These are phyloP conservation scores for Patella depressa DNA, from an alignment of 2,888 invertebrate species.

Conservation along the genomic window DNA sequence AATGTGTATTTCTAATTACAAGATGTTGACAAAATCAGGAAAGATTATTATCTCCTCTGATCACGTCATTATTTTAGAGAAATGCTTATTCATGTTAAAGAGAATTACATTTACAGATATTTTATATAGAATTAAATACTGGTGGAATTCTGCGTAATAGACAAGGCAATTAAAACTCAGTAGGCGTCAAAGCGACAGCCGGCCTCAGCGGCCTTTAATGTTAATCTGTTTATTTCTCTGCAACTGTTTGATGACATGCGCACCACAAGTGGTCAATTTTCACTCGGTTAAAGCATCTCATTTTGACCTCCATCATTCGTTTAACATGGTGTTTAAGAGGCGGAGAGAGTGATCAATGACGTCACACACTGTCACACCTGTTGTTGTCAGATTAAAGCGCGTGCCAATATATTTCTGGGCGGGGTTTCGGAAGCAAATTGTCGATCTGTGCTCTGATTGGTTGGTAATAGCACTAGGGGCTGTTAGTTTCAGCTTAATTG, in stretches of 20 bases:
- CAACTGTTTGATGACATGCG: conserved; percentile 2
- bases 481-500: not conserved
- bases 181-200: conserved; percentile 2
- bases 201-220: not conserved
- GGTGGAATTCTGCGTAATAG: no score
- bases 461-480: not conserved
- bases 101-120: no score
- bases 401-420: not conserved
- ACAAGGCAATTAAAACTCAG: not conserved
- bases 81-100: no score
- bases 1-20: no score
- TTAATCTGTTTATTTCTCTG: not conserved
- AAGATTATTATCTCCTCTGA: no score
- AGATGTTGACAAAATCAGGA: no score
- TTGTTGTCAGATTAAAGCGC: conserved; percentile 24
- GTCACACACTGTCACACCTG: conserved; percentile 22
- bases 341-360: not conserved
- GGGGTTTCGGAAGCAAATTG: not conserved
- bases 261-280: conserved; percentile 9
- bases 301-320: not conserved
- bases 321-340: not conserved
- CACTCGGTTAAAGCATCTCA: conserved; percentile 3
- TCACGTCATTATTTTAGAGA: no score
- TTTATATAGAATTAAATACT: no score
- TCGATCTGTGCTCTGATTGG: not conserved